phyloP scores from a whole-genome alignment of 2,888 invertebrate genomes.

The Papilio demoleus region DNA sequence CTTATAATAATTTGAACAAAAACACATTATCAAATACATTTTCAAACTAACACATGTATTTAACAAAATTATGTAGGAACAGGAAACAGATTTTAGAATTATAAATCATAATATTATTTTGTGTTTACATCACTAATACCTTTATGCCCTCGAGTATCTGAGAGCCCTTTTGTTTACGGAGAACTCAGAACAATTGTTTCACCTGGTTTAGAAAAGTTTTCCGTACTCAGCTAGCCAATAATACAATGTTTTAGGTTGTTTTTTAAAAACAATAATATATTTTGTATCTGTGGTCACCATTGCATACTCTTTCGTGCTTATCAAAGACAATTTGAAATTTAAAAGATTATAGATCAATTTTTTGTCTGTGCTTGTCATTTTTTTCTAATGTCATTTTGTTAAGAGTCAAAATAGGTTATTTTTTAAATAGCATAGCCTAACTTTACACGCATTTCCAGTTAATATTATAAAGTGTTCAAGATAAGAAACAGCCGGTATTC shows the following conservation, averaged over 20 bases:
- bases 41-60: too few relatives aligned
- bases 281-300: too few relatives aligned
- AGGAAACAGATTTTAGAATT: too few relatives aligned
- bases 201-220: constrained; percentile 10
- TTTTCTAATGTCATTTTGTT: background rate
- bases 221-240: background rate
- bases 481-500: constrained; percentile 16
- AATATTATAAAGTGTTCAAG: constrained; percentile 16
- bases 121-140: background rate
- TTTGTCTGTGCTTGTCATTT: too few relatives aligned
- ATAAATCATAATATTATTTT: background rate
- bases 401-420: background rate
- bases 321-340: too few relatives aligned
- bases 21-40: too few relatives aligned
- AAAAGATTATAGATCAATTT: too few relatives aligned
- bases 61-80: too few relatives aligned
- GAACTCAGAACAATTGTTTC: constrained; percentile 16
- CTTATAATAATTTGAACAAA: too few relatives aligned
- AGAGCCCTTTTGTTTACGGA: constrained; percentile 23
- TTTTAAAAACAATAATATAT: too few relatives aligned
- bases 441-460: background rate
- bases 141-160: background rate
- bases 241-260: background rate
- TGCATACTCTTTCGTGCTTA: too few relatives aligned
- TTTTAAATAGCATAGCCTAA: background rate